Evolutionary conservation across 2,113 vertebrate genomes (phyloP).

Genomic region (Chrysemys picta): DNA sequence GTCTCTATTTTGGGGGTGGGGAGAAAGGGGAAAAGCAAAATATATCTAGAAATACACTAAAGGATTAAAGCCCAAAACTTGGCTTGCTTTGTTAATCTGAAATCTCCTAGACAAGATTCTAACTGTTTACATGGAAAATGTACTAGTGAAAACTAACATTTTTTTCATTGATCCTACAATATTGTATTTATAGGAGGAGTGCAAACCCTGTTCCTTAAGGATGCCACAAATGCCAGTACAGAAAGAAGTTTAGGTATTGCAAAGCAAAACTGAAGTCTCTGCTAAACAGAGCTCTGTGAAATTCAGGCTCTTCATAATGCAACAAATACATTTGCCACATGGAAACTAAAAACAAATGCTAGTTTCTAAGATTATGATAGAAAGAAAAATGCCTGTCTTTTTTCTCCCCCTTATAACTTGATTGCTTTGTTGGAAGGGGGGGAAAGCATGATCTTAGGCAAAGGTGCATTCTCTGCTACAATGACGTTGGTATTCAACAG

Average conservation of each 20-base stretch:
- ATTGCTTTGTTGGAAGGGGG: conserved; percentile 24
- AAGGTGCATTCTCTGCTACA: conserved; percentile 60
- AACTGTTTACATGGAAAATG: background rate
- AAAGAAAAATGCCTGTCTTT: background rate
- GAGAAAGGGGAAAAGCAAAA: conserved; percentile 1
- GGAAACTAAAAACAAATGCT: background rate
- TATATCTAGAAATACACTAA: background rate
- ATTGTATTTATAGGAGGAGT: background rate
- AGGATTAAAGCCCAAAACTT: background rate
- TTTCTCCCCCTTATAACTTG: background rate
- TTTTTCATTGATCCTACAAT: background rate
- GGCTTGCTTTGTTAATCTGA: background rate
- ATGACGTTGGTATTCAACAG: background rate
- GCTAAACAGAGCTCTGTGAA: background rate
- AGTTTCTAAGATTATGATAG: conserved; percentile 12
- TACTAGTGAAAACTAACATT: background rate
- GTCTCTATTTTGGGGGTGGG: conserved; percentile 25
- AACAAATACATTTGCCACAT: background rate
- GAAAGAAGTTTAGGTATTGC: background rate
- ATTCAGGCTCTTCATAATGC: background rate
- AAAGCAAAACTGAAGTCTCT: background rate
- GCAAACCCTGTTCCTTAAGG: background rate
- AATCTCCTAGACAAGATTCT: background rate
- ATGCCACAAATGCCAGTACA: background rate
- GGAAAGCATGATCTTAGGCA: conserved; percentile 25